Conservation (phyloP, 2,888 invertebrate genomes). For the Oscheius myriophilus region DNA sequence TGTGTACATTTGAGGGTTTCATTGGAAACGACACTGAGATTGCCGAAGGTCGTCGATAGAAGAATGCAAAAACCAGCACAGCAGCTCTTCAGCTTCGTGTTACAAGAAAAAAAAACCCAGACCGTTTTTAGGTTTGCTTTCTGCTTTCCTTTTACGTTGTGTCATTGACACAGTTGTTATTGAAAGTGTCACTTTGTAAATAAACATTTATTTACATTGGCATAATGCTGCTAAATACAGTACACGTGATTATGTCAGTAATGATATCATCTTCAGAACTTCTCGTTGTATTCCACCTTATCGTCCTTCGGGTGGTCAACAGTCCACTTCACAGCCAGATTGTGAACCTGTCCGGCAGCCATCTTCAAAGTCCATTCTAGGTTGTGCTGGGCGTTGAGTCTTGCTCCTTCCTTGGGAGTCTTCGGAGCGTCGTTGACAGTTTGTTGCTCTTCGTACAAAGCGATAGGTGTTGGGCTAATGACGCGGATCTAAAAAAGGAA, state of each 20-base stretch:
- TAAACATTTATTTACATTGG: too few relatives aligned
- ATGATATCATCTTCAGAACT: conserved; percentile 28
- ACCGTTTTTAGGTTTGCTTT: too few relatives aligned
- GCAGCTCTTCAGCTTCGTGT: too few relatives aligned
- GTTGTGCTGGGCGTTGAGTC: conserved; percentile 43
- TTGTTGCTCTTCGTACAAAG: conserved; percentile 26
- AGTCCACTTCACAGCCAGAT: conserved; percentile 43
- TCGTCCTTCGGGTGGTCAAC: conserved; percentile 55
- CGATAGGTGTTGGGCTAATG: conserved; percentile 32
- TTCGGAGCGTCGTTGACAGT: conserved; percentile 20
- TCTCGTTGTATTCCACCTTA: conserved; percentile 47
- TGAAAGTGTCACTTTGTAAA: too few relatives aligned
- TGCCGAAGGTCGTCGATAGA: too few relatives aligned
- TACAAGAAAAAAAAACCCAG: too few relatives aligned
- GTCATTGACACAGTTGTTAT: too few relatives aligned
- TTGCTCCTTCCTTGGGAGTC: conserved; percentile 37
- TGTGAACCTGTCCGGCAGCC: conserved; percentile 31
- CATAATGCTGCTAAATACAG: too few relatives aligned
- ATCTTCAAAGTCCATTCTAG: conserved; percentile 55
- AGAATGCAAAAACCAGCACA: too few relatives aligned
- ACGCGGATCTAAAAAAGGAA: conserved; percentile 30
- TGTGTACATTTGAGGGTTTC: too few relatives aligned
- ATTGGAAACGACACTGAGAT: too few relatives aligned
- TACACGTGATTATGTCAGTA: neutral
- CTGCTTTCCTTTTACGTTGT: too few relatives aligned